Evolutionary conservation across 2,113 vertebrate genomes (phyloP).

Genomic region (Callocephalon fimbriatum): DNA sequence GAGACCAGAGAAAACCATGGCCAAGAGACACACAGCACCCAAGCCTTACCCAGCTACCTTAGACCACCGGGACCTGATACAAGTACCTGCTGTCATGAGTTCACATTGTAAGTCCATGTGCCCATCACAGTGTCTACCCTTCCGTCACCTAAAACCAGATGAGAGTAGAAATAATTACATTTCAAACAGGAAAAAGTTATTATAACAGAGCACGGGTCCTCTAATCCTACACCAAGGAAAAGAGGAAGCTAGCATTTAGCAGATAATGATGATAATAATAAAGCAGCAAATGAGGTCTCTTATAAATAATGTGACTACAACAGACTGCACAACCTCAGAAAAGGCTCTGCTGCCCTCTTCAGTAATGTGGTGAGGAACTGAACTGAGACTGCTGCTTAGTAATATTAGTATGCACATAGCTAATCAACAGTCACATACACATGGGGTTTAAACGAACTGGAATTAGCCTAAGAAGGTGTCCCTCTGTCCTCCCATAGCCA

Average conservation of each 20-base stretch:
- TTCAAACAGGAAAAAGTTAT: background rate
- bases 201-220: background rate
- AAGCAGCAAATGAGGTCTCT: background rate
- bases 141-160: slow-evolving; percentile 4
- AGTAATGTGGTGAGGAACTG: background rate
- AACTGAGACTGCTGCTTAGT: background rate
- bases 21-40: background rate
- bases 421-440: background rate
- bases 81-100: background rate
- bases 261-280: background rate
- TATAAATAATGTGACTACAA: background rate
- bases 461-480: background rate
- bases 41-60: accelerated
- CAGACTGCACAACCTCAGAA: background rate
- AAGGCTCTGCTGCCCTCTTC: background rate
- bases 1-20: background rate
- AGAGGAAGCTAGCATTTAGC: background rate
- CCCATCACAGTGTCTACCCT: background rate
- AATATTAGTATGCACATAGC: background rate
- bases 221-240: background rate
- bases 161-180: background rate
- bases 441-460: background rate
- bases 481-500: background rate
- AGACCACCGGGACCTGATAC: accelerated
- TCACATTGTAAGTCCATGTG: background rate